Evolutionary conservation across 2,888 invertebrate species (phyloP), one percentile per base, ranked within the genome.

Genomic region (Drosophila conformis): DNA sequence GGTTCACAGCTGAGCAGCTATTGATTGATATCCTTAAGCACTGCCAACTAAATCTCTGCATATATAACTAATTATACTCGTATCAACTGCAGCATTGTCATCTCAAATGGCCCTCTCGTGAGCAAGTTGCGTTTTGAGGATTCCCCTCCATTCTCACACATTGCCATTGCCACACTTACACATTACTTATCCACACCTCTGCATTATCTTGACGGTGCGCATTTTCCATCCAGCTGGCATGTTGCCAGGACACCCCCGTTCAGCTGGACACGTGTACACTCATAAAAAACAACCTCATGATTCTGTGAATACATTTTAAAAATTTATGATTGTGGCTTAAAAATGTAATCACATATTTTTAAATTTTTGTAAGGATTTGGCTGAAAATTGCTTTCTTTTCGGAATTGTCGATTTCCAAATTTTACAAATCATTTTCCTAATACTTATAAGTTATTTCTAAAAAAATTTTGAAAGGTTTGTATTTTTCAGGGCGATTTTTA

Each of bases 251-350:
- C 21, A 21, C 33, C 6, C n/a, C 35, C 60, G 29, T 46, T 42
- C 59, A 69, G 51, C 59, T 56, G 74, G 67, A 67, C 86, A 87
- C 83, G 77, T 79, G 82, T 78, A 42, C 71, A 38, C 25, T 46
- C 25, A 8, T 25, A 25, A 15, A 46, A 36, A 46, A 15, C 27
- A 4, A 7, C 2, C 1, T 1, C 1, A 25, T 8, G 0, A 21
- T 15, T 25, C 15, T 2, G 7, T 4, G 8, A 46, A 46, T 4
- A 8, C 2, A 13, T 21, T 21, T 13, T 7, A 13, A 13, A 21
- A 46, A 4, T 46, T 1, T 7, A 2, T 15, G 4, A 2, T 46
- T 46, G 13, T 13, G 1, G 13, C 2, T 7, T 42, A 7, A 1
- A 21, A 2, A 21, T 46, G 15, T 15, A 2, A 21, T 15, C 7